Base-by-base conservation (phyloP, 2,113 vertebrate species). In the Dermatemys mawii region DNA sequence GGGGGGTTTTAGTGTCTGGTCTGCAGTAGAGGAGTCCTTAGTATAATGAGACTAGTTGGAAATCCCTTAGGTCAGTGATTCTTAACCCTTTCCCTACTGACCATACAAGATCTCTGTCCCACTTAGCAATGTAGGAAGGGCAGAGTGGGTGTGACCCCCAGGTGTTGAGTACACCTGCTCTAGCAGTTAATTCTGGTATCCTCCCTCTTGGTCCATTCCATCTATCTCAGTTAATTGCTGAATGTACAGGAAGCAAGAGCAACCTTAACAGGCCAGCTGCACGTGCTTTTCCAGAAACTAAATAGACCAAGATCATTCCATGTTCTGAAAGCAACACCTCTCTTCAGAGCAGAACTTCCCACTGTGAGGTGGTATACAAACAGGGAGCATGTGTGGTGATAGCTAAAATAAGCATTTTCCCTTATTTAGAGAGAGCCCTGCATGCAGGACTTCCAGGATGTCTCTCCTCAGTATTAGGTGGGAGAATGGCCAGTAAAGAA, bases 381-480 rank as follows among this genome's bases (percentile, higher is more conserved):
- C 22, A 54, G 94, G 90, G 53, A 93, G 94, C 93, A 93, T 79
- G 12, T 57, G 55, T 29, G 5, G 55, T 57, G 55, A 29, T 32
- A 12, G 29, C 27, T 57, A 5, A 90, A 93, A 91, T 82, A 96
- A 79, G 84, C 86, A 83, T 92, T 89, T 95, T 84, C 79, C 83
- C 80, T 44, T 94, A 83, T 92, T 96, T 86, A 76, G 79, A 90
- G 93, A 85, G 87, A 91, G 76, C 93, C 89, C 75, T 95, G 83
- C 97, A 92, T 90, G 96, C 89, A 83, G 87, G 83, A 24, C 94
- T 29, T 29, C 27, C 83, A 86, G 91, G 84, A 29, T 92, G 84
- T 96, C 88, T 90, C 92, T 97, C 82, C 94, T 96, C 91, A 90
- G 84, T 94, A 85, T 88, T 93, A 83, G 60, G 70, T 83, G 87